Base-by-base conservation (phyloP, 2,113 vertebrate genomes). In the Perognathus longimembris region DNA sequence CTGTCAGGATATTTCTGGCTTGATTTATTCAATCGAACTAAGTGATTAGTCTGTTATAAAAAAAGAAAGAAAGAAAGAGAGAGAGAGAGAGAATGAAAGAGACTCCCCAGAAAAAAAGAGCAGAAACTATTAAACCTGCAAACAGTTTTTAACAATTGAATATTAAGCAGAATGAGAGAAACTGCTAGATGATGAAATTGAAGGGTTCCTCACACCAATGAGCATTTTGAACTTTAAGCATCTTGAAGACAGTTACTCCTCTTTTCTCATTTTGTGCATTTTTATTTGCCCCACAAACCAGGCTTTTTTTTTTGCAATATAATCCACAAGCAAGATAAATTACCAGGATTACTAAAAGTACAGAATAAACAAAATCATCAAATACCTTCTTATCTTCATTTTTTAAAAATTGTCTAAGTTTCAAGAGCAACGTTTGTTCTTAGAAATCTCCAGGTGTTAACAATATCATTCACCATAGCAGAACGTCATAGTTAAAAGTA, bases 1-100 rank as follows among this genome's bases (percentile, higher is more conserved):
- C 95, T 94, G 32, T 94, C 83, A 88, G 96, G 22, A 80, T 87
- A 96, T 90, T 91, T 94, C 93, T 92, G n/a, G 71, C 57, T 91
- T 73, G 69, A 83, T 61, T 61, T 82, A 70, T 80, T 96, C 85
- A 89, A n/a, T 93, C 83, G 94, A 34, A 81, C 2, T 76, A 3
- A 91, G 45, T 87, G 57, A 90, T 82, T 75, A 36, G 24, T 0
- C n/a, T 73, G 63, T 88, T 85, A 70, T 81, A 36, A 7, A 57
- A 78, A 92, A 90, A 67, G 74, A 34, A 32, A 38, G n/a, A 54
- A 54, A 18, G 14, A 54, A 54, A 54, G 50, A 12, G 12, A 45
- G 45, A 12, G 12, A 45, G 45, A 38, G n/a, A 54, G 11, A 11
- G 45, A 45, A 45, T 7, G 50, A n/a, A 42, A 59, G 75, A 6